Base-by-base conservation (phyloP, 2,113 vertebrate species). In the Hyperoodon ampullatus region DNA sequence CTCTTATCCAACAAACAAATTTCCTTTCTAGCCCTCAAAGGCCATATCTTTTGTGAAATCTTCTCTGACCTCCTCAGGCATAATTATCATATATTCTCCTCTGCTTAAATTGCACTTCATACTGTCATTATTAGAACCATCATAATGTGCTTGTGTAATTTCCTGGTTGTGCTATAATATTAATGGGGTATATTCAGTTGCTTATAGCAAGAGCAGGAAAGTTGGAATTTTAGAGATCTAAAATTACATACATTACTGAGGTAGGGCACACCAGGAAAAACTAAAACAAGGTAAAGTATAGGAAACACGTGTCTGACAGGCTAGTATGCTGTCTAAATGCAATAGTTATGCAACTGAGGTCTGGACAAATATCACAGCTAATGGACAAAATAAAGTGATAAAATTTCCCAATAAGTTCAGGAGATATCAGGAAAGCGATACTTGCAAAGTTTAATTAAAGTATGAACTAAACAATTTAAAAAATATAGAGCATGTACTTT, bases 361-460 rank as follows among this genome's bases (percentile, higher is more conserved):
- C 12, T 53, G 21, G 6, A 14, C 1, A 91, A 86, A 53, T 0
- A 74, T 6, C 21, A 42, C 0, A 60, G 11, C 3, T 4, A 10
- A 63, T 7, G n/a, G 16, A 55, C 12, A 13, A 47, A 66, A 58
- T 39, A 11, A 70, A 84, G 12, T 19, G 19, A 66, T 30, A 74
- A 1, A 42, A 26, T 53, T 82, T 89, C 5, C 58, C 44, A 55
- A 68, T 65, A 66, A 26, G 12, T 65, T 82, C 58, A 74, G 35
- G 60, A 66, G 47, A 30, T 28, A 68, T 2, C 6, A 47, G 39
- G 30, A 77, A 94, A 75, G 16, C 3, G 65, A 39, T 39, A 72
- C 1, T 66, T 87, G 15, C 0, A 44, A 44, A 44, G 19, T 47
- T 81, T 33, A 70, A 42, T 70, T 85, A 6, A n/a, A 63, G 1